Evolutionary conservation across 2,113 vertebrate species (phyloP), one percentile per base, ranked within the genome.

Genomic region (Mandrillus leucophaeus): DNA sequence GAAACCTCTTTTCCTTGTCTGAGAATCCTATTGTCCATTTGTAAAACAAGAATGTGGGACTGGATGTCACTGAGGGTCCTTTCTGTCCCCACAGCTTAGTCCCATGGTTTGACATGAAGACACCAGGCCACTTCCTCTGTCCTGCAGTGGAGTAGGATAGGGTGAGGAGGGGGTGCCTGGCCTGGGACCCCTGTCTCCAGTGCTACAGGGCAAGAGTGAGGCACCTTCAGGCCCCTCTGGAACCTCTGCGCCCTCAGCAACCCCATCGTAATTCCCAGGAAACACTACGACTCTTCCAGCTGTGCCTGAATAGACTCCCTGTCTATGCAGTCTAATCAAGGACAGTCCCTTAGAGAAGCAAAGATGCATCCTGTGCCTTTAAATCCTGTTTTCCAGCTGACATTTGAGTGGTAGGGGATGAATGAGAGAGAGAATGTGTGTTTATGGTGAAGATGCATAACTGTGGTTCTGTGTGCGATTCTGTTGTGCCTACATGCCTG

Each of bases 371-470:
- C 80, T 83, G 8, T 76, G n/a, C 52, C 50, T 45, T 43, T 48
- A 30, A 50, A 25, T 73, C 20, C 61, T 75, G 66, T 40, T 88
- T 83, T 59, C 59, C 17, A 18, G 66, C 10, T 78, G 91, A 43
- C 40, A 68, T 25, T 72, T 30, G 35, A 35, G 6, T 70, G 30
- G 43, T 18, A 4, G n/a, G 16, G 25, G 27, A n/a, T 35, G 32
- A 64, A 32, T 23, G 18, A 40, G 48, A 61, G 43, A 81, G n/a
- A 82, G 50, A 55, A 55, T 3, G 11, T 30, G n/a, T 6, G 25
- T 83, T 22, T 27, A 3, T 50, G 45, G 57, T 59, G 35, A 48
- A 40, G 59, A 57, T 14, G 3, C 0, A 0, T 43, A 68, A 73
- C 66, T 17, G 3, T 17, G 38, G 0, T 66, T 64, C 61, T 0